Base-by-base conservation (phyloP, 2,888 invertebrate genomes). In the Heliothis peltigera region DNA sequence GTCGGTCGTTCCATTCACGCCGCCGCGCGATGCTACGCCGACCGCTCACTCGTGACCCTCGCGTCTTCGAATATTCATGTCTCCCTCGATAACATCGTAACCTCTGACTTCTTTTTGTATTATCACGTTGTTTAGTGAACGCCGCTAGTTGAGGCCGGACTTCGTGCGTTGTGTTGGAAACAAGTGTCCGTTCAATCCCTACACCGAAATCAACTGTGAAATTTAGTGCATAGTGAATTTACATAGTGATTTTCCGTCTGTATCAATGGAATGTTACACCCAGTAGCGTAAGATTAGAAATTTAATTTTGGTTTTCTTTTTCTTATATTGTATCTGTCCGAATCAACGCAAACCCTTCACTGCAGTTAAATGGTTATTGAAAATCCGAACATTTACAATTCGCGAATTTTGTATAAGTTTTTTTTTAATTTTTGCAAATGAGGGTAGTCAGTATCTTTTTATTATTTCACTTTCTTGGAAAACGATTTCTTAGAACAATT, bases 41-140 rank as follows among this genome's bases (percentile, higher is more conserved):
- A 88, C 91, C 93, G 93, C 83, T 93, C 94, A 93, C 93, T 94
- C 94, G 93, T 93, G 94, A 94, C 93, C 94, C 94, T 93, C 92
- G 93, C 94, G 92, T 92, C 94, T 93, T 92, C 92, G 92, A 92
- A 94, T 94, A 94, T 94, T 92, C 94, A 94, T 95, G 94, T 93
- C 93, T 93, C 91, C 92, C 88, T 91, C 93, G 94, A 94, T 94
- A 94, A 92, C 93, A 92, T 91, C 92, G 88, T 94, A 92, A 94
- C 94, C 94, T 92, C 91, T 93, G 93, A 94, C 94, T 92, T 90
- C 92, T 91, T 92, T 93, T 91, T 92, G 89, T 92, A 91, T 92
- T 91, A 94, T 94, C 93, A 92, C 89, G 91, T 90, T 90, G 91
- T 92, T 92, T 87, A 88, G 93, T 92, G 94, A 89, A 87, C 91